Base-by-base conservation (phyloP, 1,140 invertebrate genomes). In the Ceratitis capitata region DNA sequence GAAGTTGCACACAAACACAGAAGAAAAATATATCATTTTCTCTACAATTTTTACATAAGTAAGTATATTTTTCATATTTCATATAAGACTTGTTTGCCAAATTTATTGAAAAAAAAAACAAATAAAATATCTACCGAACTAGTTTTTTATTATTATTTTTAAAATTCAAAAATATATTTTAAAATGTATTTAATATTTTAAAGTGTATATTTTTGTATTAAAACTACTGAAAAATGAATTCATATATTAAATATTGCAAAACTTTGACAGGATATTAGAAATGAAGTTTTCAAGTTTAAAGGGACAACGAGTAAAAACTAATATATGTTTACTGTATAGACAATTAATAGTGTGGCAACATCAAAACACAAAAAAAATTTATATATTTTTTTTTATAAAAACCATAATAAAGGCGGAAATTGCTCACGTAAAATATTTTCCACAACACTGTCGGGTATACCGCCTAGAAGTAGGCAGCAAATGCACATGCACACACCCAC, bases 11-110 rank as follows among this genome's bases (percentile, higher is more conserved):
- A 45, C 69, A 45, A 69, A 45, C 69, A 78, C 69, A 78, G 45
- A 45, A 78, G 69, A 78, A 78, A 78, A 78, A 78, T 78, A 78
- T 78, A 78, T 78, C 69, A 78, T n/a, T 78, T 23, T 84, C n/a
- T n/a, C 32, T 47, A 16, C 19, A 69, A 7, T 29, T 12, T 47
- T 29, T 61, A 32, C 23, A 47, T 47, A 47, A 9, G 45, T 47
- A 1, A 9, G 45, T 47, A 61, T 61, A 61, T 32, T 29, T 56
- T 29, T 26, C 10, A 26, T 61, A 61, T 10, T 23, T 29, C 23
- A 7, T 58, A 19, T n/a, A 3, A 35, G 26, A 83, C 53, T 51
- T n/a, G 53, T 83, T 9, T 42, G 47, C 35, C n/a, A 26, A 61
- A 58, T 32, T 29, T 64, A 45, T 61, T 61, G 39, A 9, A 51